Percentiles rank a stretch among this genome's conserved stretches.
These are phyloP conservation scores for Andrena haemorrhoa DNA, from an alignment of 2,888 invertebrate species.

Conservation along the genomic window DNA sequence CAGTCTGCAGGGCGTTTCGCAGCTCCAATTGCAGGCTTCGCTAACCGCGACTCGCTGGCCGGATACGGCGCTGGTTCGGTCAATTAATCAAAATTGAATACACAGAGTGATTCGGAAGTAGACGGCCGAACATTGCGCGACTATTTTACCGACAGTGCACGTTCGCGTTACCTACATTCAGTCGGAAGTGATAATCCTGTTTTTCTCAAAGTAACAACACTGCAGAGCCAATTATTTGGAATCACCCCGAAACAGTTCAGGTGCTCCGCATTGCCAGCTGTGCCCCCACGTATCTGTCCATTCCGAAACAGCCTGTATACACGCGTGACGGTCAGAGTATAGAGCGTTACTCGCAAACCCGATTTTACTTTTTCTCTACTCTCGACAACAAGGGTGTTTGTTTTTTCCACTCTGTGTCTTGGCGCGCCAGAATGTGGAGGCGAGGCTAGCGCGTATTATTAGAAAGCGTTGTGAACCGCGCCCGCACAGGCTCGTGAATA, in stretches of 20 bases:
- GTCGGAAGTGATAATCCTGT: background rate
- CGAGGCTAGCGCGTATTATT: conserved; percentile 46
- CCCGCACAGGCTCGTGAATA: conserved; percentile 30
- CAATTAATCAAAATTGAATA: too few species aligned
- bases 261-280: background rate
- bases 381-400: conserved; percentile 8
- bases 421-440: conserved; percentile 25
- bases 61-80: too few species aligned
- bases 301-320: background rate
- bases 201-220: background rate
- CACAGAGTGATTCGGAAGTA: too few species aligned
- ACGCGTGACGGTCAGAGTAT: background rate
- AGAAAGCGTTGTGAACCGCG: conserved; percentile 40
- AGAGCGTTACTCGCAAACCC: conserved; percentile 15
- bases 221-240: background rate
- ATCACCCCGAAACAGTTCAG: background rate
- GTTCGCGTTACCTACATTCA: too few species aligned
- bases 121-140: too few species aligned
- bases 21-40: background rate
- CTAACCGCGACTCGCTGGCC: background rate
- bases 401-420: conserved; percentile 20
- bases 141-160: too few species aligned
- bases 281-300: background rate
- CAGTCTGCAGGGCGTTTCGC: background rate
- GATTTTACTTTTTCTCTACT: conserved; percentile 31